These are phyloP conservation scores for Samia ricini DNA, from an alignment of 1,140 invertebrate species.

Conservation along the genomic window DNA sequence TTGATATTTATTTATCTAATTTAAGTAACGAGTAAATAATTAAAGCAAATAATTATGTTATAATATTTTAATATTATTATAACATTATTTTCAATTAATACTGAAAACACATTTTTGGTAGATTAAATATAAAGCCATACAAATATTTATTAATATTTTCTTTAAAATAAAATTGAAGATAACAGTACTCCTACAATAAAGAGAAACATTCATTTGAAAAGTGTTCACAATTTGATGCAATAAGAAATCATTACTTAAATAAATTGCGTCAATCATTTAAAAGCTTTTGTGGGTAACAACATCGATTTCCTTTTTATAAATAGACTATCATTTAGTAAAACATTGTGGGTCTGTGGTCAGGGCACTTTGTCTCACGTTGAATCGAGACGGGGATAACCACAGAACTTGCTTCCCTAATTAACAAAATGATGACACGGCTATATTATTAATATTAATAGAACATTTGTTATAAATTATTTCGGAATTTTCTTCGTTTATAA, in stretches of 20 bases:
- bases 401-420: slow-evolving; percentile 9
- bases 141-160: not conserved
- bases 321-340: slow-evolving; percentile 1
- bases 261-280: slow-evolving; percentile 2
- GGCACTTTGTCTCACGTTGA: not conserved
- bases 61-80: too few relatives aligned
- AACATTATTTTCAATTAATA: too few relatives aligned
- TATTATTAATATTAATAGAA: not conserved
- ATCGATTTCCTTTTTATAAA: slow-evolving; percentile 10
- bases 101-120: too few relatives aligned
- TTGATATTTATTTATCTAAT: too few relatives aligned
- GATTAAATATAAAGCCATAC: not conserved
- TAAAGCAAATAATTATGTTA: too few relatives aligned
- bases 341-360: slow-evolving; percentile 2
- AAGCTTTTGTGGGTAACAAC: slow-evolving; percentile 4
- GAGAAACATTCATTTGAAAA: not conserved
- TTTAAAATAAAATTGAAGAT: not conserved
- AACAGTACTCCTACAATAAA: not conserved
- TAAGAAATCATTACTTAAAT: not conserved
- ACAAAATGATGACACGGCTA: slow-evolving; percentile 4
- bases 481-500: not conserved
- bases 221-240: not conserved
- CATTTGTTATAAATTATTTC: not conserved
- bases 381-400: slow-evolving; percentile 4
- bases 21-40: too few relatives aligned